Evolutionary conservation across 2,888 invertebrate genomes (phyloP), one percentile per base, ranked within the genome.

Genomic region (Cylloceria caligata): DNA sequence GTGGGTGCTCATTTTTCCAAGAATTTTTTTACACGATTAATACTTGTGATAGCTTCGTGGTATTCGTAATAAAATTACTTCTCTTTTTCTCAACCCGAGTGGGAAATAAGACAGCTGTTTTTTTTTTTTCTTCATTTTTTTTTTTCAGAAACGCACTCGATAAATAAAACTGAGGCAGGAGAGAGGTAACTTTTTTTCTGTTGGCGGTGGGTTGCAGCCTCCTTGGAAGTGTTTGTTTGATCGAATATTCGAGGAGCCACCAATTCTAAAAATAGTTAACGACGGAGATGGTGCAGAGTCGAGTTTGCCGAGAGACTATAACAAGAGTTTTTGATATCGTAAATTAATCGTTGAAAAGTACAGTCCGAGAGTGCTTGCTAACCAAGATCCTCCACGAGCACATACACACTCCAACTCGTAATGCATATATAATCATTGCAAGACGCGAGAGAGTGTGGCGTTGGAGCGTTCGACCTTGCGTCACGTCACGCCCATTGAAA

Each of bases 171-270:
- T 27, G 34, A 57, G 34, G 27, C 4, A 27, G 27, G 3, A 9
- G 5, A n/a, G 49, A 27, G 9, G 3, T 11, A 52, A 34, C 36
- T 24, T 36, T 52, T 34, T 34, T 24, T n/a, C 47, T 3, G 36
- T 39, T 11, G n/a, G 27, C 30, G 49, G 1, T 36, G 19, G 34
- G 34, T 19, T 27, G 16, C 45, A 34, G 30, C 62, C 19, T 27
- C 27, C 64, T 27, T 49, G 64, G 36, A 73, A 64, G 64, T 64
- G 64, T 73, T 73, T 49, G 73, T 64, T 73, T 73, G 62, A 64
- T 64, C 49, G 49, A 73, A 64, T 73, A 52, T 34, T 13, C 34
- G 45, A 21, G 36, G 24, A 11, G 36, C 34, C 19, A 11, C 21
- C 11, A 11, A 36, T 39, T 30, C 52, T 52, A 52, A 73, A 73